Evolutionary conservation across 1,140 invertebrate species (phyloP), one percentile per base, ranked within the genome.

Genomic region (Globodera rostochiensis): DNA sequence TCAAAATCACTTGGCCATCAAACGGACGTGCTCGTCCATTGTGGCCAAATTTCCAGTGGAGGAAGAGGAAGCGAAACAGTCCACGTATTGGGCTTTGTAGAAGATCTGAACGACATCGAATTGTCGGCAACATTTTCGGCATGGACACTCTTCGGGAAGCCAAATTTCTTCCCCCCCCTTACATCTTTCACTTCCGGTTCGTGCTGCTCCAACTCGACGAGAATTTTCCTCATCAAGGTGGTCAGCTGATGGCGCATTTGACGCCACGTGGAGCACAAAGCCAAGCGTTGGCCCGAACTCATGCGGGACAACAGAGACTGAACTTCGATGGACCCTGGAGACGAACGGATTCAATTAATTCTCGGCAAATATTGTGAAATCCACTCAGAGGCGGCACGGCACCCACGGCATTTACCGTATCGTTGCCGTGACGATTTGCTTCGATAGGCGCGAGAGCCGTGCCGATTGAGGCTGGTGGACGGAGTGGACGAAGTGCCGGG

Each of bases 111-210:
- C 21, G 21, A 11, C 36, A 74, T 7, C 15, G 50, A 45, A 36
- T 66, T 83, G 15, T 36, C 66, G n/a, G 11, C 74, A 66, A 53
- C 50, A 53, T 53, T 13, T 53, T 53, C 50, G 50, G 50, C 50
- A 53, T 53, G 7, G 50, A 53, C 50, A 9, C 50, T 53, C 50
- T 25, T 36, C 36, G 36, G 36, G 36, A 36, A 36, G 36, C 36
- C 36, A 36, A 3, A 3, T 36, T 36, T 1, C 0, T 36, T 36
- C 36, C 36, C 36, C 36, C 60, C 60, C 21, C 83, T 66, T 19
- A 87, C 86, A 57, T 88, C 88, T 80, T 89, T 89, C 57, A 89
- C 88, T 77, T 89, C 87, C n/a, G 87, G 85, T 15, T 83, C 87
- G n/a, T 79, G 86, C 53, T 85, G 77, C 79, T 90, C 89, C 74